phyloP scores from a whole-genome alignment of 2,113 vertebrate genomes.

The Rostratula benghalensis region DNA sequence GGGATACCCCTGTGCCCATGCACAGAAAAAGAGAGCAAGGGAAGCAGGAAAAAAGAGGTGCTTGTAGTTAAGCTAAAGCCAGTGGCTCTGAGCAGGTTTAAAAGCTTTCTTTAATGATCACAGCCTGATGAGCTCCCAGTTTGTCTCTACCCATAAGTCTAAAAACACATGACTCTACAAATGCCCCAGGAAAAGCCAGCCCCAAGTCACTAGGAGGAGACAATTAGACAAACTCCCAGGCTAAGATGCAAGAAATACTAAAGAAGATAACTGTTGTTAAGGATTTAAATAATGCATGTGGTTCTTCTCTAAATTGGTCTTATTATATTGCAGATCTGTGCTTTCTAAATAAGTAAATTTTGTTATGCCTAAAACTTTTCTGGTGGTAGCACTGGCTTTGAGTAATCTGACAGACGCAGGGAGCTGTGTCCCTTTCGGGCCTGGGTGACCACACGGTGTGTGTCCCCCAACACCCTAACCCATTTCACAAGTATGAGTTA shows the following conservation, averaged over 20 bases:
- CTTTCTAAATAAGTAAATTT: neutral
- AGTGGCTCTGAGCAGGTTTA: neutral
- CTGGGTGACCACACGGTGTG: fast-evolving
- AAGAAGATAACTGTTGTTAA: neutral
- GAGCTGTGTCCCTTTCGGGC: neutral
- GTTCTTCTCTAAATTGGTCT: neutral
- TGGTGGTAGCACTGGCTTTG: neutral
- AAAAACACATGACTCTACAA: neutral
- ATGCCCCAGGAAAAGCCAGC: neutral
- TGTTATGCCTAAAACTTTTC: neutral
- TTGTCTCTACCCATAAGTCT: neutral
- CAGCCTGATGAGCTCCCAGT: neutral
- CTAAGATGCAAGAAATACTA: neutral
- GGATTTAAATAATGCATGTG: neutral
- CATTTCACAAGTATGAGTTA: neutral
- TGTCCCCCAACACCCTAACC: neutral
- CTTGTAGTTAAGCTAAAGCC: neutral
- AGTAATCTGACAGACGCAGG: neutral
- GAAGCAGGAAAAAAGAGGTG: neutral
- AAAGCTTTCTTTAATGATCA: neutral
- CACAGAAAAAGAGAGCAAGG: neutral
- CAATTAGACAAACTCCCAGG: neutral
- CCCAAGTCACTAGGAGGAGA: neutral
- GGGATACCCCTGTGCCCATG: conserved; percentile 15
- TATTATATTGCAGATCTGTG: neutral